Base-by-base conservation (phyloP, 2,113 vertebrate species). In the Pseudolaguvia tuberculata region DNA sequence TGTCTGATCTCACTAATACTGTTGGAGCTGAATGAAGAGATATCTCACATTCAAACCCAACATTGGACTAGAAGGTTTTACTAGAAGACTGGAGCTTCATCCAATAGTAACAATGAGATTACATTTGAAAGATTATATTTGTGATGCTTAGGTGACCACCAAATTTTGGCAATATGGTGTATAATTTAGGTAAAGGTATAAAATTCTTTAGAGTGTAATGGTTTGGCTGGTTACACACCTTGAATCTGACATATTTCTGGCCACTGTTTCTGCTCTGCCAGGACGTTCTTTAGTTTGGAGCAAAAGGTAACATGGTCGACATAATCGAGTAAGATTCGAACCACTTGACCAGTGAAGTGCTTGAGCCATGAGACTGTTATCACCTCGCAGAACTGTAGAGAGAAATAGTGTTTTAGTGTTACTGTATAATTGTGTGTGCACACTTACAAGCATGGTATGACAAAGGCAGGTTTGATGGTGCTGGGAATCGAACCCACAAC, bases 261-360 rank as follows among this genome's bases (percentile, higher is more conserved):
- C 96, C 95, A 98, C 42, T 95, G 90, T 59, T 89, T 88, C 84
- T 98, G 94, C 50, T 93, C 90, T 76, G 89, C 83, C 75, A 98
- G 91, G 50, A 90, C 88, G 4, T 88, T 87, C 84, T 91, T 92
- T 0, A 98, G 89, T 85, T 98, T 98, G 83, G 90, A 88, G 88
- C 96, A 98, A 84, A 98, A 91, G 47, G 59, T 86, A 77, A 97
- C 86, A 0, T 90, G 92, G 85, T 96, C 92, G 0, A 95, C 93
- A 0, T 98, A 98, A 86, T 98, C 96, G 12, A 98, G 85, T 93
- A 98, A 94, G 76, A 96, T 86, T 83, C 90, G 89, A 31, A 99
- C 94, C 48, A 99, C 93, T 62, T 94, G 94, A 48, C 91, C 96
- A 73, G 94, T 92, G 9, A 95, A 81, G 57, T 98, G 92, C 75